phyloP scores from a whole-genome alignment of 2,113 vertebrate species.

The Trochalopteron elliotii region DNA sequence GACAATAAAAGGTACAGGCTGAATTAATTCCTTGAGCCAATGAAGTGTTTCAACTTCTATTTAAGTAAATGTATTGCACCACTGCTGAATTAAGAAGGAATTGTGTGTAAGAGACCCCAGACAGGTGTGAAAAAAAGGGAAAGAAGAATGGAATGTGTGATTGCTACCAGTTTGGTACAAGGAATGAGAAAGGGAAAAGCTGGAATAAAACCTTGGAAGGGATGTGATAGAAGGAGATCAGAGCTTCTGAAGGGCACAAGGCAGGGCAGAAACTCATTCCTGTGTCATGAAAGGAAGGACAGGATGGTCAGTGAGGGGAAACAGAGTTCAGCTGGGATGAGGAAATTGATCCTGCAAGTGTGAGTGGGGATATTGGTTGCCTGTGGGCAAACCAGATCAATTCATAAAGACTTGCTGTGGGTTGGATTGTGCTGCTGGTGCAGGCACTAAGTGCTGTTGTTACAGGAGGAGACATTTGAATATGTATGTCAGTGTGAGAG shows the following conservation, averaged over 20 bases:
- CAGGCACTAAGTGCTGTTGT: not conserved
- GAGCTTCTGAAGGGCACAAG: not conserved
- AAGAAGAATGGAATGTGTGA: too few species aligned
- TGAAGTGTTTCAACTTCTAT: not conserved
- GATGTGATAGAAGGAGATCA: not conserved
- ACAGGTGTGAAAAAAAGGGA: not conserved
- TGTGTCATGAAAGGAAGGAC: not conserved
- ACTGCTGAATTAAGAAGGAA: not conserved
- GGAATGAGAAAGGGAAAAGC: too few species aligned
- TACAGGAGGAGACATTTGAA: not conserved
- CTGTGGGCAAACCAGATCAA: not conserved
- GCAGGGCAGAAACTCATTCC: not conserved
- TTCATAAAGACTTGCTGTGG: not conserved
- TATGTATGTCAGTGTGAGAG: slow-evolving; percentile 12
- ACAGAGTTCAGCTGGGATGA: not conserved
- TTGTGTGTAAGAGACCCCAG: not conserved
- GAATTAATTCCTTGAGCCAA: not conserved
- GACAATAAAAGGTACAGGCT: not conserved
- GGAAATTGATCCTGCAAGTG: not conserved
- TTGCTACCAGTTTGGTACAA: too few species aligned
- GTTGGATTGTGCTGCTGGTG: not conserved
- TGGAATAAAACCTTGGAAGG: not conserved
- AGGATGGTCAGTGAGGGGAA: not conserved
- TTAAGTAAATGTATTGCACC: not conserved
- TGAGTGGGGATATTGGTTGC: slow-evolving; percentile 11